Evolutionary conservation across 2,888 invertebrate genomes (phyloP).

Genomic region (Ormyrus rosae): DNA sequence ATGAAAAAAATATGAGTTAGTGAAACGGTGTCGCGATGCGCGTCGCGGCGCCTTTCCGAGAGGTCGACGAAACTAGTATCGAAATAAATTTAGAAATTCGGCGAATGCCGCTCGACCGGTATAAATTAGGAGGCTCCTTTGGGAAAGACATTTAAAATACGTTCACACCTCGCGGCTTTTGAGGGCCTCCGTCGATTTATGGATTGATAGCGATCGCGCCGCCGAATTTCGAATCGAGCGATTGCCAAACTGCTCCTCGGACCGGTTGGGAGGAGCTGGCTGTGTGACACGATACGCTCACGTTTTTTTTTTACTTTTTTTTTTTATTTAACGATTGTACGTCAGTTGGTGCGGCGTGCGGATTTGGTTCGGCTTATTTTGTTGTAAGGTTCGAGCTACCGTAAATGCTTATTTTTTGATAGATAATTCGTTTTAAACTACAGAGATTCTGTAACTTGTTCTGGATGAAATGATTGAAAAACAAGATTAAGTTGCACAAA

Average conservation of each 20-base stretch:
- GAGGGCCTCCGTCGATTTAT: conserved; percentile 44
- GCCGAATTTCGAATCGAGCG: neutral
- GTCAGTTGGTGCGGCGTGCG: neutral
- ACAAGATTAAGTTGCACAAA: too few species aligned
- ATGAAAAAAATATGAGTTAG: conserved; percentile 55
- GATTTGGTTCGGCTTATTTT: neutral
- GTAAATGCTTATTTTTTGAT: too few species aligned
- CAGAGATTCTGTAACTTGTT: too few species aligned
- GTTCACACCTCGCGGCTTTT: conserved; percentile 56
- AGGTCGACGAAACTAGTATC: neutral
- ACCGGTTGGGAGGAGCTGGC: neutral
- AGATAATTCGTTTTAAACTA: too few species aligned
- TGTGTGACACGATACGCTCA: neutral
- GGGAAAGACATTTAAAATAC: conserved; percentile 53
- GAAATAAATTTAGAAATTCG: conserved; percentile 49
- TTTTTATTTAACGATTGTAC: neutral
- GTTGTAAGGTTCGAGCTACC: too few species aligned
- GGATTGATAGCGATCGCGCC: conserved; percentile 48
- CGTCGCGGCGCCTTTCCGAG: neutral
- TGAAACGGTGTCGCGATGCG: conserved; percentile 14
- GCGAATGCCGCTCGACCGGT: conserved; percentile 25
- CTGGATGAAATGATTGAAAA: too few species aligned
- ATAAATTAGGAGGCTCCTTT: conserved; percentile 39
- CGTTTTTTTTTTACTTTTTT: neutral
- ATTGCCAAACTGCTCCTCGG: conserved; percentile 9